These are phyloP conservation scores for Scaptomyza cyrtandrae DNA, from an alignment of 2,888 invertebrate species.

Conservation along the genomic window DNA sequence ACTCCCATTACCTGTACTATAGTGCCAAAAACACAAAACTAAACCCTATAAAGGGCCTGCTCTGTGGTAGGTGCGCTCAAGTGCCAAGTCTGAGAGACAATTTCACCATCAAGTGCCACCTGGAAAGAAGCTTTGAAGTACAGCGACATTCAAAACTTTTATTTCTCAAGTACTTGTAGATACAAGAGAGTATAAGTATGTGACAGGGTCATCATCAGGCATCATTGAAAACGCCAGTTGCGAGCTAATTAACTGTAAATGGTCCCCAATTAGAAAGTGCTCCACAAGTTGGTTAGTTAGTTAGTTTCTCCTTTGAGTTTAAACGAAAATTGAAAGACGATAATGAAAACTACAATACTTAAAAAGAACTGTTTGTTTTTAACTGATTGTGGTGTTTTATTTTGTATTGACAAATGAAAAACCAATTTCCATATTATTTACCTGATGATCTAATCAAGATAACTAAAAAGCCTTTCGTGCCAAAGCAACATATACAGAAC, in stretches of 20 bases:
- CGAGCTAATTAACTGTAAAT: slow-evolving; percentile 59
- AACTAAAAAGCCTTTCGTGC: no score
- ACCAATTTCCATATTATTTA: no score
- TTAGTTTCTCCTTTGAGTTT: slow-evolving; percentile 24
- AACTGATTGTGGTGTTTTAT: background rate
- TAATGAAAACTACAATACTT: slow-evolving; percentile 18
- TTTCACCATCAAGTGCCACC: slow-evolving; percentile 58
- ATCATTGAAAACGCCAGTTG: slow-evolving; percentile 2
- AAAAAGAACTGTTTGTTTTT: background rate
- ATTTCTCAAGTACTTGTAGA: slow-evolving; percentile 5
- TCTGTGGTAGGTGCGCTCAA: slow-evolving; percentile 75
- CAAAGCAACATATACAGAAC: no score
- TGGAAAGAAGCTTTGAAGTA: slow-evolving; percentile 68
- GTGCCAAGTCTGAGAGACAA: slow-evolving; percentile 60
- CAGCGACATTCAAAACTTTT: slow-evolving; percentile 61
- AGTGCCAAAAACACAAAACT: background rate
- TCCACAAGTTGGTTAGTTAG: slow-evolving; percentile 1
- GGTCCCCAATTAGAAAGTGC: slow-evolving; percentile 65
- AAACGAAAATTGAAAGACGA: slow-evolving; percentile 33
- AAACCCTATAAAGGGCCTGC: slow-evolving; percentile 29
- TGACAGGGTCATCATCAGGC: slow-evolving; percentile 50
- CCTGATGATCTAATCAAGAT: no score
- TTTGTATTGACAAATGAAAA: background rate
- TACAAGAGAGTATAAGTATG: slow-evolving; percentile 10
- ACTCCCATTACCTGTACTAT: background rate